Evolutionary conservation across 2,113 vertebrate genomes (phyloP), one percentile per base, ranked within the genome.

Genomic region (Falcunculus frontatus): DNA sequence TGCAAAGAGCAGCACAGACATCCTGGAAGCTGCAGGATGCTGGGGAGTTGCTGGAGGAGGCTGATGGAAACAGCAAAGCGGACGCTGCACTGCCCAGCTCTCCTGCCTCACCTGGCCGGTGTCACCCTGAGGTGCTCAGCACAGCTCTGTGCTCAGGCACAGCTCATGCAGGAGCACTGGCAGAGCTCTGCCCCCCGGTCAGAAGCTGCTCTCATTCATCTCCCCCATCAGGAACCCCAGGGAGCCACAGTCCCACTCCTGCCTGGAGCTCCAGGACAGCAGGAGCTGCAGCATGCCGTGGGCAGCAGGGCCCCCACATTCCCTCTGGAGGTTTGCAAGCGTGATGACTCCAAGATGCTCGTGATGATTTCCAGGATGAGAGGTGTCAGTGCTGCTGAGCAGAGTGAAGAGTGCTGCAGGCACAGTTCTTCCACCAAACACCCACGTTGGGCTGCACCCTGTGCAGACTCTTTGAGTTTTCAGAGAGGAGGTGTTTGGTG

Each of bases 331-430:
- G 32, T 63, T 50, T 88, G 88, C 16, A 10, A 21, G 30, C 15
- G 6, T 57, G 90, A 60, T 69, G 90, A n/a, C 85, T 94, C 57
- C 79, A 53, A 93, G 92, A 60, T 86, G 90, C 92, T 95, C 17
- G 37, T 88, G 94, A 86, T 87, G 83, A 55, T 86, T 94, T 84
- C 83, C 79, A 90, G 92, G 46, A 86, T 88, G 85, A 95, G 94
- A 76, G 60, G 82, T 86, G 79, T 17, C 63, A 90, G 72, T 37
- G 92, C 86, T 90, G 33, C 90, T 42, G 70, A 85, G 63, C 72
- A 53, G 53, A 81, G 27, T 0, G 55, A 64, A 23, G 64, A 81
- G 65, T 44, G 67, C 72, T 3, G 35, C 76, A 91, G 55, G 75
- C 84, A 62, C 46, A 39, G 65, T 7, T 47, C 62, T 94, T 49